Conservation (phyloP, 2,113 vertebrate species). For the Emydura subglobosa region DNA sequence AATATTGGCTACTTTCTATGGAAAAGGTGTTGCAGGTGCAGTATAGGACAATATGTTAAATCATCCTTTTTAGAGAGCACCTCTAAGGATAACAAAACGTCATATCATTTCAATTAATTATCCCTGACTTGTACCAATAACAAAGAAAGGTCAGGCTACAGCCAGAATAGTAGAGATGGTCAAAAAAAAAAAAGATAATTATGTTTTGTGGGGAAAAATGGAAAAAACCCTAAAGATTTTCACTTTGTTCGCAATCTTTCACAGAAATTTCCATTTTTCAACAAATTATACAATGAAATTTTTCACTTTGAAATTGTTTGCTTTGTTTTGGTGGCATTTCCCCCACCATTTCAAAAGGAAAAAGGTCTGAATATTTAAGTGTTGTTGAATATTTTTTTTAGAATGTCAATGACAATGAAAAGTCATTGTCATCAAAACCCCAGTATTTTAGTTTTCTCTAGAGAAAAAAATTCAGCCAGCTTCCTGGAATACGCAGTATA, state of each 20-base stretch:
- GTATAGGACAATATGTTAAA: slow-evolving; percentile 17
- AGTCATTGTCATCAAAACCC: background rate
- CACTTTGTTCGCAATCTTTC: background rate
- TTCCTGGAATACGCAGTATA: background rate
- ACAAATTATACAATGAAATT: background rate
- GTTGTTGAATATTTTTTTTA: background rate
- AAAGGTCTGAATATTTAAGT: background rate
- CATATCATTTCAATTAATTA: background rate
- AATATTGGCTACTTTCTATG: background rate
- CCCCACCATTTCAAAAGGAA: background rate
- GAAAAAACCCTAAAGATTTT: fast-evolving
- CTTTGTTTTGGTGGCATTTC: background rate
- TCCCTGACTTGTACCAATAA: background rate
- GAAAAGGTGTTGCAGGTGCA: background rate
- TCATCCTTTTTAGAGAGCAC: background rate
- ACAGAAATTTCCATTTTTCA: background rate
- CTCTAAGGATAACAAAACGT: slow-evolving; percentile 21
- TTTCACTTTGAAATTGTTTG: background rate
- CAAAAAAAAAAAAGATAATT: background rate
- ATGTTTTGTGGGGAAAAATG: background rate
- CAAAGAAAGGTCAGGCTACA: slow-evolving; percentile 7
- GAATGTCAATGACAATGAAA: background rate
- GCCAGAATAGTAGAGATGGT: background rate
- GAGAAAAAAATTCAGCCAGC: background rate
- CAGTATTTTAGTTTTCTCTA: background rate